Base-by-base conservation (phyloP, 2,113 vertebrate genomes). In the Scophthalmus maximus region DNA sequence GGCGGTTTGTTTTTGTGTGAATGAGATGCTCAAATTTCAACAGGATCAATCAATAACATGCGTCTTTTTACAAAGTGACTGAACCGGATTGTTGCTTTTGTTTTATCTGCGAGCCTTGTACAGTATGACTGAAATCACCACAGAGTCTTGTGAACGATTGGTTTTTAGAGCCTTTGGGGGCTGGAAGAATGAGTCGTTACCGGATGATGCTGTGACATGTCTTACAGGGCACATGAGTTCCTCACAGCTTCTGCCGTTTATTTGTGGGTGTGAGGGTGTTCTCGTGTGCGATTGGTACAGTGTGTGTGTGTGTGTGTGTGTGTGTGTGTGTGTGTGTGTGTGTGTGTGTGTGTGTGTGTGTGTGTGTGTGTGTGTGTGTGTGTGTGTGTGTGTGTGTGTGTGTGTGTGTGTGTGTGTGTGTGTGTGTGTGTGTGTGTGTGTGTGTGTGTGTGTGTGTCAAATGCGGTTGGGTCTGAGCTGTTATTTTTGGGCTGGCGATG, bases 161-260 rank as follows among this genome's bases (percentile, higher is more conserved):
- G n/a, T 26, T 76, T 53, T 68, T 23, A 26, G 81, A 81, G 78
- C 60, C 59, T 67, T 20, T 32, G 82, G 65, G 34, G 73, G 34
- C 69, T 68, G 70, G 60, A 65, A 26, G 46, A 79, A 85, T 88
- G 73, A 88, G 42, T 91, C 56, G 90, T 81, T 80, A 68, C 14
- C 74, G 56, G 77, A 44, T 79, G 87, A 87, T 76, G 80, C 79
- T 82, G 78, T 85, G 87, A 87, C 82, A 79, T 81, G 70, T 64
- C 68, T 53, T 55, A 57, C 74, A 75, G 76, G 55, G 53, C 60
- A 73, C 80, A 84, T 34, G 65, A 76, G 78, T 83, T 75, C 73
- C 65, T 73, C 44, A 15, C 78, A 73, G 70, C 58, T 69, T 77
- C 55, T 65, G 78, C 77, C 50, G 44, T 82, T 36, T 77, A 42